Conservation (phyloP, 2,113 vertebrate genomes). For the Talpa occidentalis region DNA sequence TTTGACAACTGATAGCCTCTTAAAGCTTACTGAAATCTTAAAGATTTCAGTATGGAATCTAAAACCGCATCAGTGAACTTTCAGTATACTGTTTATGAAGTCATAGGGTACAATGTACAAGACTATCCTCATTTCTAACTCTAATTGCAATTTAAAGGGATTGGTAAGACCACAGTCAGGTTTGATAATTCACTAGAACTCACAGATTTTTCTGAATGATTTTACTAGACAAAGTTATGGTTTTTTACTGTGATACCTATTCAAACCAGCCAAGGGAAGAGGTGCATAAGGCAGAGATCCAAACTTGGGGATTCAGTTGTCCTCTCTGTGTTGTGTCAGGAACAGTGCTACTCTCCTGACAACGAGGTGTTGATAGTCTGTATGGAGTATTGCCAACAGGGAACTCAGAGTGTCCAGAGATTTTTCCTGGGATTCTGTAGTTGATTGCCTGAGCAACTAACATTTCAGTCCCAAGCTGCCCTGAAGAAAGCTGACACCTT, state of each 20-base stretch:
- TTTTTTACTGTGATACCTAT: neutral
- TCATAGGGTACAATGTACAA: neutral
- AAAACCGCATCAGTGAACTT: neutral
- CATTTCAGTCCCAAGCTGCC: neutral
- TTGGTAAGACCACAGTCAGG: neutral
- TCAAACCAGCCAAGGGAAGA: neutral
- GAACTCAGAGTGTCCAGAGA: neutral
- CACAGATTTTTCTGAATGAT: neutral
- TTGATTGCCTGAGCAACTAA: neutral
- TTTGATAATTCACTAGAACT: conserved; percentile 21
- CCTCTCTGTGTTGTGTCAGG: neutral
- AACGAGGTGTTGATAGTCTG: neutral
- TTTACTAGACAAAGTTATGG: neutral
- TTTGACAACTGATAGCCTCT: neutral
- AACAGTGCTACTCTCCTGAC: neutral
- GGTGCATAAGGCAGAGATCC: neutral
- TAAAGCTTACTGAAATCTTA: too few relatives aligned
- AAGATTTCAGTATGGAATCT: neutral
- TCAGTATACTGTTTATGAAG: neutral
- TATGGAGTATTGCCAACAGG: neutral
- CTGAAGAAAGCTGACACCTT: neutral
- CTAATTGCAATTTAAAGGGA: neutral
- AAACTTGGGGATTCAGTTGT: neutral
- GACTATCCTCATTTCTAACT: neutral
- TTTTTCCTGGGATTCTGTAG: neutral